Base-by-base conservation (phyloP, 1,140 invertebrate species). In the Drosophila parvula region DNA sequence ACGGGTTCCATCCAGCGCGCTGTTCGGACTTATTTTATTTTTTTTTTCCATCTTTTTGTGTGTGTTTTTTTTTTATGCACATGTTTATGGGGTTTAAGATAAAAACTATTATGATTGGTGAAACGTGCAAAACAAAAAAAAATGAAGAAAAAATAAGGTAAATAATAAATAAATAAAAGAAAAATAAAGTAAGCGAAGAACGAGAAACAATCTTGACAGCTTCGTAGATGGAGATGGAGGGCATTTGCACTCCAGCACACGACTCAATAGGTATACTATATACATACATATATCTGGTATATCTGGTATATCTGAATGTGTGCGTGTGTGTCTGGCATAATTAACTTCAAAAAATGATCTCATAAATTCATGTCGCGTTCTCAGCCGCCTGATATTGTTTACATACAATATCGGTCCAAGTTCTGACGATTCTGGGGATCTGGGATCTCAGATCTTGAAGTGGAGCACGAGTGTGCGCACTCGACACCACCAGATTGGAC, bases 311-410 rank as follows among this genome's bases (percentile, higher is more conserved):
- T 60, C 51, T 53, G 51, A 38, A 27, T 68, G 61, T 65, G 30
- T 84, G 51, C 69, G 41, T 73, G 47, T 65, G 67, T 86, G 81
- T 85, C 62, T 73, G 83, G 82, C 82, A 86, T 86, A 86, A 88
- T 86, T 88, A 86, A 77, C 83, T 79, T 79, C 79, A 70, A 88
- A 83, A 83, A 81, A 88, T 88, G 83, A 86, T 88, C 82, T 86
- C 83, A 86, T 86, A 86, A 88, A 86, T 88, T 88, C 83, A 77
- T 79, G 71, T 88, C 83, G 78, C 78, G 79, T 68, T 76, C 80
- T 48, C 41, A 34, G 71, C 1, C 27, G 22, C 41, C 47, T 48
- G 55, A 59, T 77, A 63, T 85, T 81, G 82, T 81, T 81, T 86
- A 81, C 70, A 71, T 45, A 69, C 62, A 69, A 65, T 51, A 81